phyloP scores from a whole-genome alignment of 2,888 invertebrate genomes.

The Nephrocerus scutellatus region DNA sequence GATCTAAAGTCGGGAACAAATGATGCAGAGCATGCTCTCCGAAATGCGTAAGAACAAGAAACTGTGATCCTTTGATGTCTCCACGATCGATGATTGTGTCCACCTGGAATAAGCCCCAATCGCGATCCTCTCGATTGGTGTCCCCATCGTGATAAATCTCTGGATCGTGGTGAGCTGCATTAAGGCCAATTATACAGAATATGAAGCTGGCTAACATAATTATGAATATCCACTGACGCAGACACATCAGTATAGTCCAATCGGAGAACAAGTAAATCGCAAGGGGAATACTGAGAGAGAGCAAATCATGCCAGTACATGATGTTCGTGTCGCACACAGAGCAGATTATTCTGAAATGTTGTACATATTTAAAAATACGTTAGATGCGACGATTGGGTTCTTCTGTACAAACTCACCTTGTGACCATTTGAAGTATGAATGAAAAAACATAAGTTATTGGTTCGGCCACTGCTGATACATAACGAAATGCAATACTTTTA shows the following conservation, averaged over 20 bases:
- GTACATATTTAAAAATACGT: not conserved
- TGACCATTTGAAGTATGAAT: constrained; percentile 33
- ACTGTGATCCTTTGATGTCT: constrained; percentile 59
- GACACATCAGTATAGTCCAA: constrained; percentile 25
- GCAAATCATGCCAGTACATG: constrained; percentile 45
- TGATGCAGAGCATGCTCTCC: constrained; percentile 76
- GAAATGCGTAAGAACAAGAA: constrained; percentile 63
- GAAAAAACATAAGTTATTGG: constrained; percentile 42
- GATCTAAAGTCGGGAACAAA: constrained; percentile 73
- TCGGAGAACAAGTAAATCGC: constrained; percentile 45
- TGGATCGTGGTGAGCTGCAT: constrained; percentile 75
- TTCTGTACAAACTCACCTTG: constrained; percentile 35
- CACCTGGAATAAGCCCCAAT: constrained; percentile 73
- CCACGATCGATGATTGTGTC: constrained; percentile 67
- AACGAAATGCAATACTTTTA: constrained; percentile 51
- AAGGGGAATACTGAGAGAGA: constrained; percentile 47
- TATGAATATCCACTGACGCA: constrained; percentile 52
- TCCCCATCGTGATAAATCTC: constrained; percentile 75
- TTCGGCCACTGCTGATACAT: constrained; percentile 51
- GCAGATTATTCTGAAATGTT: constrained; percentile 32
- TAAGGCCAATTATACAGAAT: constrained; percentile 60
- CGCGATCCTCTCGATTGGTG: constrained; percentile 50
- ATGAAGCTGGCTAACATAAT: constrained; percentile 53
- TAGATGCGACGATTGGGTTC: no score
- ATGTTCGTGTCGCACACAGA: constrained; percentile 34